phyloP scores from a whole-genome alignment of 2,888 invertebrate species.

The Hetaerina titia region DNA sequence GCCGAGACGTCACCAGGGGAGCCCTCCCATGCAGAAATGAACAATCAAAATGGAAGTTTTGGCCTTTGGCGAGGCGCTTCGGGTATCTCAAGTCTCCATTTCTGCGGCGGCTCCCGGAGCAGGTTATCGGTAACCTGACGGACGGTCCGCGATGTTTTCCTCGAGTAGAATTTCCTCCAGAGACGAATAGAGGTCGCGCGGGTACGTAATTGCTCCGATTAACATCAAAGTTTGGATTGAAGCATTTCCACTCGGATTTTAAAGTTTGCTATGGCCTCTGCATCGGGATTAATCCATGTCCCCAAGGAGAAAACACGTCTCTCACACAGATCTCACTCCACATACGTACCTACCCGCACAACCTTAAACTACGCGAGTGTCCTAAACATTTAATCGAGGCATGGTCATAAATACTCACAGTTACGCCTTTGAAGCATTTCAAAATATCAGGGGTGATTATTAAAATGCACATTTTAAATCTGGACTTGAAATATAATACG shows the following conservation, averaged over 20 bases:
- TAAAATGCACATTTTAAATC: too few relatives aligned
- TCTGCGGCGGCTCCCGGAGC: not conserved
- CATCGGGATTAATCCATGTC: too few relatives aligned
- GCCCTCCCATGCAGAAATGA: not conserved
- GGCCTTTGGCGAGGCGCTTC: not conserved
- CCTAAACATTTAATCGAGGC: too few relatives aligned
- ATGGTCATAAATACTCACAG: too few relatives aligned
- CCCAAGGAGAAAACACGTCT: too few relatives aligned
- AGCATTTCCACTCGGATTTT: not conserved
- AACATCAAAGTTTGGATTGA: not conserved
- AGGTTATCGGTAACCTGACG: conserved; percentile 15
- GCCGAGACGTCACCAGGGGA: conserved; percentile 12
- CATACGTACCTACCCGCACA: too few relatives aligned
- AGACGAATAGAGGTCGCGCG: not conserved
- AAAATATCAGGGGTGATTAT: too few relatives aligned
- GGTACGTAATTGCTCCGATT: not conserved
- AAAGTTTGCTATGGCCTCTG: not conserved
- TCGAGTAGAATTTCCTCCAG: not conserved
- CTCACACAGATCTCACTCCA: too few relatives aligned
- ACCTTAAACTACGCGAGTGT: too few relatives aligned
- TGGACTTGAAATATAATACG: too few relatives aligned
- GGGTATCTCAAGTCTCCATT: not conserved
- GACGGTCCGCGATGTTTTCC: not conserved
- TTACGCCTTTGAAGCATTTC: too few relatives aligned
- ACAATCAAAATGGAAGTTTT: conserved; percentile 23